Evolutionary conservation across 2,888 invertebrate genomes (phyloP).

Genomic region (Papilio elwesi): DNA sequence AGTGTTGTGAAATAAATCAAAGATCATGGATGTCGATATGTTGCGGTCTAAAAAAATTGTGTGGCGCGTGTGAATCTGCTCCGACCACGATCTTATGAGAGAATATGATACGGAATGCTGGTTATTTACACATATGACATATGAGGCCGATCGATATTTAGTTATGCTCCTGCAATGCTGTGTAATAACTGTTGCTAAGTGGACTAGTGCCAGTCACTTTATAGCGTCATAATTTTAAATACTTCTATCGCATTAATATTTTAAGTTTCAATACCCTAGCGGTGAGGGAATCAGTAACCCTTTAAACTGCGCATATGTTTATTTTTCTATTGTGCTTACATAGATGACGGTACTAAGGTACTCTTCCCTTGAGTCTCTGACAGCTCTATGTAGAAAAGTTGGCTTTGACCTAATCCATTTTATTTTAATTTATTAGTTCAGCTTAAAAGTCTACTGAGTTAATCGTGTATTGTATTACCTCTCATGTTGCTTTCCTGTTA

Average conservation of each 20-base stretch:
- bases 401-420: too few relatives aligned
- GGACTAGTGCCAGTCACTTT: neutral
- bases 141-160: slow-evolving; percentile 57
- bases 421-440: too few relatives aligned
- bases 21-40: slow-evolving; percentile 72
- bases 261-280: neutral
- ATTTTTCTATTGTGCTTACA: too few relatives aligned
- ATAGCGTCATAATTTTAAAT: neutral
- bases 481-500: neutral
- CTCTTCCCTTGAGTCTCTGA: too few relatives aligned
- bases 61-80: slow-evolving; percentile 79
- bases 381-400: too few relatives aligned
- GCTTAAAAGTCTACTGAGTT: too few relatives aligned
- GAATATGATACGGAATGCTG: slow-evolving; percentile 66
- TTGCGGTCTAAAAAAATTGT: slow-evolving; percentile 66
- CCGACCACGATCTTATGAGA: slow-evolving; percentile 70
- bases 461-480: too few relatives aligned
- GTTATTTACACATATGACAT: slow-evolving; percentile 59
- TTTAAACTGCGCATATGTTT: neutral
- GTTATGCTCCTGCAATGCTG: slow-evolving; percentile 54
- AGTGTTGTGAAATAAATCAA: slow-evolving; percentile 82
- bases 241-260: neutral
- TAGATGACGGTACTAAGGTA: neutral
- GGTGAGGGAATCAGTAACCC: neutral
- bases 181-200: slow-evolving; percentile 37